A percentile compares a stretch with the other conserved stretches of the same genome.
phyloP scores from a whole-genome alignment of 2,888 invertebrate genomes.

The Nemotelus nigrinus region DNA sequence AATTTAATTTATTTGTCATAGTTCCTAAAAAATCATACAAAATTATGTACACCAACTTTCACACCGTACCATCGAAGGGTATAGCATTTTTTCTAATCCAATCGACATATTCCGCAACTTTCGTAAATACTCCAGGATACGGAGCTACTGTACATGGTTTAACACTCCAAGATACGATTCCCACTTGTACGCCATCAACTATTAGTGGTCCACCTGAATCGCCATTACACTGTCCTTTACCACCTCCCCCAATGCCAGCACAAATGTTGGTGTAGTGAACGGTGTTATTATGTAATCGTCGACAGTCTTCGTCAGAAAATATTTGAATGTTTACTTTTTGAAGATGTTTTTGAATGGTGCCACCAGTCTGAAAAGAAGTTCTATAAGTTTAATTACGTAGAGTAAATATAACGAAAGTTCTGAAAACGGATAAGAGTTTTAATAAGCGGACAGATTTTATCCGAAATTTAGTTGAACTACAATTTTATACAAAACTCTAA shows the following conservation, averaged over 20 bases:
- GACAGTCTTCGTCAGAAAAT: constrained; percentile 63
- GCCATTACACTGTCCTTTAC: constrained; percentile 65
- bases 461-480: background rate
- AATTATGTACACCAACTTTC: too few relatives aligned
- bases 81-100: constrained; percentile 56
- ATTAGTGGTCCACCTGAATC: constrained; percentile 66
- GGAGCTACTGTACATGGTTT: constrained; percentile 65
- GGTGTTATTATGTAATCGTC: constrained; percentile 56
- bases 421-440: too few relatives aligned
- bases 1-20: too few relatives aligned
- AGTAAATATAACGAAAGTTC: background rate
- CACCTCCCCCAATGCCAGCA: constrained; percentile 64
- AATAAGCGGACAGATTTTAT: too few relatives aligned
- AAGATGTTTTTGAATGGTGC: constrained; percentile 58
- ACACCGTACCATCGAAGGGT: too few relatives aligned
- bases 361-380: constrained; percentile 58
- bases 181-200: constrained; percentile 60
- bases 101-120: constrained; percentile 62
- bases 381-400: background rate
- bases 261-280: constrained; percentile 63
- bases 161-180: constrained; percentile 65
- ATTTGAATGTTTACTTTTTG: constrained; percentile 62
- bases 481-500: background rate
- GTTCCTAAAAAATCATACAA: too few relatives aligned
- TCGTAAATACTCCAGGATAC: constrained; percentile 65